These are phyloP conservation scores for Bambusicola thoracicus DNA, from an alignment of 2,113 vertebrate species.

Conservation along the genomic window DNA sequence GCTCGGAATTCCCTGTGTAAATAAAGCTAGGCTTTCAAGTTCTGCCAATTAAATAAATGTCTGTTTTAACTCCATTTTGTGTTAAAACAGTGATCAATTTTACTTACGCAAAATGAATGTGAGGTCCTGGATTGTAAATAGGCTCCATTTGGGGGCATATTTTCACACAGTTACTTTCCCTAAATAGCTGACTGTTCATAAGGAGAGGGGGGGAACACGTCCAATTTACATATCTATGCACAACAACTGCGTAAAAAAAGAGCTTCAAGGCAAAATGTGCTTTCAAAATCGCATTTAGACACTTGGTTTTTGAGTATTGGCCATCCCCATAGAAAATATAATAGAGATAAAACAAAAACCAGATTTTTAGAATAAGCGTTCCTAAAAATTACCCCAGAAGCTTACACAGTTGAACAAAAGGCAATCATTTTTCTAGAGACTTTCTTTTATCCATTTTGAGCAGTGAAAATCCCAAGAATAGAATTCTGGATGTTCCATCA, in stretches of 20 bases:
- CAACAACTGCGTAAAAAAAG: neutral
- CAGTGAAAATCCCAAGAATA: neutral
- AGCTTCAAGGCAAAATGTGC: neutral
- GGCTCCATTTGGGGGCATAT: neutral
- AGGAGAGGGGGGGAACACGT: neutral
- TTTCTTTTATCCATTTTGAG: neutral
- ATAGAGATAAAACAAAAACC: neutral
- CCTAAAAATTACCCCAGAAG: neutral
- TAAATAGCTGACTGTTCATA: constrained; percentile 28
- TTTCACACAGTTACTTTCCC: constrained; percentile 10
- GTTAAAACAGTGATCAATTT: constrained; percentile 49
- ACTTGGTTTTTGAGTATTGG: neutral
- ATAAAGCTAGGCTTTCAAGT: constrained; percentile 50
- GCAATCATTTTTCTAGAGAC: neutral
- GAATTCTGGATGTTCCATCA: neutral
- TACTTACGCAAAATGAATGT: constrained; percentile 35
- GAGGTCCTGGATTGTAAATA: constrained; percentile 43
- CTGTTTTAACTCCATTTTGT: constrained; percentile 14
- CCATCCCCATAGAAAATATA: neutral
- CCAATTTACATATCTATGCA: neutral
- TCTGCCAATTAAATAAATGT: constrained; percentile 53
- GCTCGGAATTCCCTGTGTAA: constrained; percentile 52
- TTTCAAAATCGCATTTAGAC: neutral
- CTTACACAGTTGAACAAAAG: neutral
- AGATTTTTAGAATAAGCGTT: neutral